Percentiles rank a stretch among this genome's conserved stretches.
These are phyloP conservation scores for Platalea minor DNA, from an alignment of 2,797 vertebrate species.

Conservation along the genomic window DNA sequence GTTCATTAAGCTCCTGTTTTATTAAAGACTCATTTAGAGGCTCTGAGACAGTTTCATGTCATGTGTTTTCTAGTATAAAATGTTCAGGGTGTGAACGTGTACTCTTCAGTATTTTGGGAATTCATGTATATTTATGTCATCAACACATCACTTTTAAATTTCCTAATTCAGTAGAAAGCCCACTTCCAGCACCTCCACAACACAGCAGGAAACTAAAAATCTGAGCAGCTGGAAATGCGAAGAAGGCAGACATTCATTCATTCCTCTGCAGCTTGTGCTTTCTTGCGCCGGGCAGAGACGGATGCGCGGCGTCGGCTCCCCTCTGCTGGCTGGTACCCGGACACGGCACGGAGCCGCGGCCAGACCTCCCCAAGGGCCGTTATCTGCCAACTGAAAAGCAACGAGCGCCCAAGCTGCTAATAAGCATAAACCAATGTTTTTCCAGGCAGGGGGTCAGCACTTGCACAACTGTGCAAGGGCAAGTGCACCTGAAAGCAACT, in stretches of 20 bases:
- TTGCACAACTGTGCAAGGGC: background rate
- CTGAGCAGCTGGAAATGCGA: background rate
- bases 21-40: background rate
- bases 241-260: background rate
- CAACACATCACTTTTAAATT: background rate
- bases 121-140: background rate
- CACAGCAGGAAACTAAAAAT: background rate
- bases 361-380: background rate
- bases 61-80: background rate
- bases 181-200: background rate
- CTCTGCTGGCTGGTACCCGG: background rate
- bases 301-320: background rate
- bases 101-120: background rate
- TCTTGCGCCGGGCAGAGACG: accelerated
- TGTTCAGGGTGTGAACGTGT: background rate
- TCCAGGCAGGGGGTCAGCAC: background rate
- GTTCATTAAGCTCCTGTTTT: background rate
- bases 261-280: background rate
- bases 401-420: background rate
- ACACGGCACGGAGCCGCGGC: accelerated
- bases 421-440: accelerated
- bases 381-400: background rate
- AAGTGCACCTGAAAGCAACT: background rate
- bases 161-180: background rate
- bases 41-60: background rate